Evolutionary conservation across 2,113 vertebrate genomes (phyloP).

Genomic region (Cheirogaleus medius): DNA sequence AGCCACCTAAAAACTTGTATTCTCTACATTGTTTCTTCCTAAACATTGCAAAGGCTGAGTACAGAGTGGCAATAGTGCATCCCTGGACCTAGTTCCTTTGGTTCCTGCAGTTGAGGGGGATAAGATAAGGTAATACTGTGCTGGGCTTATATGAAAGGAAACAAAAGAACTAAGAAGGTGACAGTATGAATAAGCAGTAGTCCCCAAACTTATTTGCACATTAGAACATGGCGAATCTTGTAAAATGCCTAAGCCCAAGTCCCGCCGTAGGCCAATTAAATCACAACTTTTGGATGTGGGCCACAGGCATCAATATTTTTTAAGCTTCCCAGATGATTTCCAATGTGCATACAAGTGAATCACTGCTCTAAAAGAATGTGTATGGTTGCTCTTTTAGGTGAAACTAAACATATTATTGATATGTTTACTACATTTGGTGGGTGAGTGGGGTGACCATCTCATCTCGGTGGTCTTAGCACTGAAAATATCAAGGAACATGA

Average conservation of each 20-base stretch:
- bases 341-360: neutral
- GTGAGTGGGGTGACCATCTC: neutral
- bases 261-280: neutral
- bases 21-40: neutral
- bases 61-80: neutral
- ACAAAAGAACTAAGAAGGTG: neutral
- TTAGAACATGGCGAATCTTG: neutral
- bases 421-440: neutral
- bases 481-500: neutral
- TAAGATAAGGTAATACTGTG: neutral
- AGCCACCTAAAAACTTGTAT: neutral
- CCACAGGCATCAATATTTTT: too few species aligned
- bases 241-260: neutral
- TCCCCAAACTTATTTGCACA: neutral
- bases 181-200: neutral
- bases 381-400: neutral
- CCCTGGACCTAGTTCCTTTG: neutral
- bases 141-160: neutral
- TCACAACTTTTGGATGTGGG: neutral
- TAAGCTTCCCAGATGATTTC: neutral
- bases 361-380: neutral
- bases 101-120: neutral
- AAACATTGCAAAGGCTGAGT: neutral
- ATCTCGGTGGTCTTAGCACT: neutral
- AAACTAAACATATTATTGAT: neutral